Evolutionary conservation across 2,113 vertebrate species (phyloP).

Genomic region (Pionites leucogaster): DNA sequence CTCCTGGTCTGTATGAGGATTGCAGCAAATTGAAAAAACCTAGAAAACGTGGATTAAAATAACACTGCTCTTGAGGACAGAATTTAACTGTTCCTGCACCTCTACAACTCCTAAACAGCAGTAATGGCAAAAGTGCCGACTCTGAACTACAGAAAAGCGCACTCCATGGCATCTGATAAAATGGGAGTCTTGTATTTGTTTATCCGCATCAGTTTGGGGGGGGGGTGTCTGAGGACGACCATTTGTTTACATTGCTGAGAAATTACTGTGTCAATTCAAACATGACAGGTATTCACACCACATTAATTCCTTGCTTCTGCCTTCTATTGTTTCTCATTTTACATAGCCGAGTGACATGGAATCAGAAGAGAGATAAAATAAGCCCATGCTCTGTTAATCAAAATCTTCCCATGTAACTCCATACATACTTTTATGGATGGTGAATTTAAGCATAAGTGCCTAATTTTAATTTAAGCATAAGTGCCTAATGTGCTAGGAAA

Average conservation of each 20-base stretch:
- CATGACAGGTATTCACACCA: neutral
- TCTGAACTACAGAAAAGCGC: neutral
- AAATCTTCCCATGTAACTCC: neutral
- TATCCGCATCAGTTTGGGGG: neutral
- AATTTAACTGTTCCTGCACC: neutral
- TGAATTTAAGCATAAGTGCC: neutral
- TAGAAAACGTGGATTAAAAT: neutral
- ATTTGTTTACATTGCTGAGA: neutral
- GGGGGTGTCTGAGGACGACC: neutral
- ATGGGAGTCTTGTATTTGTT: neutral
- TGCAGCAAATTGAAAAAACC: neutral
- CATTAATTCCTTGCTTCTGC: neutral
- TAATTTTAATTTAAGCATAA: neutral
- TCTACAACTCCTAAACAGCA: neutral
- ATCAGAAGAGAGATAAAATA: neutral
- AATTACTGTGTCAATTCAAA: neutral
- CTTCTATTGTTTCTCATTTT: neutral
- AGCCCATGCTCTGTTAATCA: neutral
- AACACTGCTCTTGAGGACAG: neutral
- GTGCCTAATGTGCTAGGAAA: neutral
- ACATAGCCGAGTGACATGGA: neutral
- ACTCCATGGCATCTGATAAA: neutral
- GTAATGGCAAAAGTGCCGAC: neutral
- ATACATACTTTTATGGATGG: neutral
- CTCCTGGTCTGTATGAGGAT: neutral